These are phyloP conservation scores for Halcyon chelicuti DNA, from an alignment of 2,797 vertebrate genomes.

Conservation along the genomic window DNA sequence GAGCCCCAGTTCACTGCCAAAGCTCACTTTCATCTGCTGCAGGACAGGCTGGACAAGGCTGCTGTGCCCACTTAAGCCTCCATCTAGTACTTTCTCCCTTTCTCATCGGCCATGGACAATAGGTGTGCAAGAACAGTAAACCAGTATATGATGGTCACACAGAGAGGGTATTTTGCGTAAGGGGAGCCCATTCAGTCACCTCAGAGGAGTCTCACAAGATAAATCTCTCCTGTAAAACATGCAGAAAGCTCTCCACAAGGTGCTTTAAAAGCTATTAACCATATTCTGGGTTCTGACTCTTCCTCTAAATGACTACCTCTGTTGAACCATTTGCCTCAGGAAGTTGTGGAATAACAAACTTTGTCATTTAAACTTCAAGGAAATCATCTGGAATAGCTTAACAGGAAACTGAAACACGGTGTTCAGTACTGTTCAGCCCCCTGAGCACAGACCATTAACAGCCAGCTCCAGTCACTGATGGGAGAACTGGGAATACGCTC, in stretches of 20 bases:
- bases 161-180: neutral
- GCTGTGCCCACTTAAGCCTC: neutral
- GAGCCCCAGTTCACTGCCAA: neutral
- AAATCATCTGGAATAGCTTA: neutral
- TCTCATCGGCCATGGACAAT: neutral
- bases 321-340: neutral
- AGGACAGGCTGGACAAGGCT: neutral
- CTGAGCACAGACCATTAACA: neutral
- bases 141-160: too few relatives aligned
- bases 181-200: neutral
- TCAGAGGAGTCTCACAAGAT: neutral
- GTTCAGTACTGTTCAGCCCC: neutral
- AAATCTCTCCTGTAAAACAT: neutral
- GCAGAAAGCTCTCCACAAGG: neutral
- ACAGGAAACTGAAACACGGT: neutral
- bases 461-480: neutral
- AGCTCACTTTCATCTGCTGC: neutral
- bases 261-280: neutral
- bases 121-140: neutral
- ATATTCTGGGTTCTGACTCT: neutral
- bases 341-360: neutral
- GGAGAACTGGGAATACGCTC: neutral
- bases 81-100: neutral
- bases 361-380: neutral
- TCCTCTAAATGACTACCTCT: neutral